Conservation (phyloP, 1,140 invertebrate species). For the Bombyx mandarina region DNA sequence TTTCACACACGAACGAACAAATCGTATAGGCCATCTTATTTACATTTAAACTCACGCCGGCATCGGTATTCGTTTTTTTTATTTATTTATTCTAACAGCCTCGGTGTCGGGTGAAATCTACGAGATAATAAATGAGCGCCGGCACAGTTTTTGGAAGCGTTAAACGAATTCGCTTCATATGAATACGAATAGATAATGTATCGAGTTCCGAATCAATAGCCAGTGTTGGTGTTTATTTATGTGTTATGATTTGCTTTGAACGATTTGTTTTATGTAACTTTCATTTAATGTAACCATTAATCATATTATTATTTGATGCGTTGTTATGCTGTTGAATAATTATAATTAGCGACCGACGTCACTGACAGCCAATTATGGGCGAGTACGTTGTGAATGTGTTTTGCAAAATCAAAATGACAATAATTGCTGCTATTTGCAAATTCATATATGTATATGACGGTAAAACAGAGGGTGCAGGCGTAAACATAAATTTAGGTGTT, state of each 20-base stretch:
- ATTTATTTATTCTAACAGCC: conserved; percentile 2
- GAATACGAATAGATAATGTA: no score
- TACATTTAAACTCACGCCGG: conserved; percentile 9
- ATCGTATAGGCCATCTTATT: conserved; percentile 13
- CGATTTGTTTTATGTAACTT: neutral
- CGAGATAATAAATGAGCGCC: neutral
- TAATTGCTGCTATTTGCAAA: no score
- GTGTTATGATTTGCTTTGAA: neutral
- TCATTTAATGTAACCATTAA: neutral
- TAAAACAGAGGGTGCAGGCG: no score
- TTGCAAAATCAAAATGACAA: no score
- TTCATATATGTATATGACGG: no score
- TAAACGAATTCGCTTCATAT: neutral
- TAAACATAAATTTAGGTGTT: no score
- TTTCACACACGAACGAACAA: conserved; percentile 20
- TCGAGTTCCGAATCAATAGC: no score
- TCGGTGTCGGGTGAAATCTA: neutral
- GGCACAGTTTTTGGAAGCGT: neutral
- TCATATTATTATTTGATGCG: neutral
- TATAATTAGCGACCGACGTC: no score
- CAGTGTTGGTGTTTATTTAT: no score
- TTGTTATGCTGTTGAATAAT: no score
- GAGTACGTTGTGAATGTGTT: no score
- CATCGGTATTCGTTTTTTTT: conserved; percentile 11
- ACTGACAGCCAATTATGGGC: no score